Conservation (phyloP, 2,888 invertebrate species). For the Drosophila emarginata region DNA sequence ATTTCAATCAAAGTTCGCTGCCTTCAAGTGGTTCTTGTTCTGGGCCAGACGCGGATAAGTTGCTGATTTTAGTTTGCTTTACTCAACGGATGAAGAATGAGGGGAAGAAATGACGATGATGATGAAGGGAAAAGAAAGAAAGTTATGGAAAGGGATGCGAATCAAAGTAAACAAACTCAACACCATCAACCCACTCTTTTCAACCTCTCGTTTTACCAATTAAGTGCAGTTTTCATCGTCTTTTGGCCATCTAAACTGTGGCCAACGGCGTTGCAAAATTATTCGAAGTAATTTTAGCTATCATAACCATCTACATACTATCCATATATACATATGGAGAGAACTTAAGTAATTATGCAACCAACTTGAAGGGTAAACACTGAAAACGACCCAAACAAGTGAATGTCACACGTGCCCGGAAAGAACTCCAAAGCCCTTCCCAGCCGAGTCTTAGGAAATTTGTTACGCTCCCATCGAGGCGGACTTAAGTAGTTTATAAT, state of each 20-base stretch:
- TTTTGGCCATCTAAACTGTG: constrained; percentile 9
- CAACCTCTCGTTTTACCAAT: constrained; percentile 9
- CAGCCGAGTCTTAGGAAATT: constrained; percentile 56
- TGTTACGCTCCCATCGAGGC: constrained; percentile 60
- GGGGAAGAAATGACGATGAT: not conserved
- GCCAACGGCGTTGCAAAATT: constrained; percentile 30
- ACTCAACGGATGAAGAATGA: not conserved
- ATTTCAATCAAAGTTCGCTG: constrained; percentile 76
- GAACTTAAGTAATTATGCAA: constrained; percentile 69
- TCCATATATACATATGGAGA: not conserved
- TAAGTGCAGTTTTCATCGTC: constrained; percentile 19
- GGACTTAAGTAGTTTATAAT: constrained; percentile 79
- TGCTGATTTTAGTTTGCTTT: constrained; percentile 32
- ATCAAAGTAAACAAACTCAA: constrained; percentile 15
- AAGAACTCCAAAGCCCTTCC: constrained; percentile 5
- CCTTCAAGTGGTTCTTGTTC: constrained; percentile 32
- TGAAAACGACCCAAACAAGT: constrained; percentile 35
- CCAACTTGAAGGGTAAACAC: constrained; percentile 23
- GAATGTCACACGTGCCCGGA: constrained; percentile 73
- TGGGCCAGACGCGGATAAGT: constrained; percentile 33
- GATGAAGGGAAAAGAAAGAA: constrained; percentile 29
- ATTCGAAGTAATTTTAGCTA: constrained; percentile 61
- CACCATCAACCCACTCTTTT: not conserved
- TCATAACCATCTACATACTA: constrained; percentile 53
- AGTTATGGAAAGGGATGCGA: no score